These are phyloP conservation scores for Pristionchus fissidentatus DNA, from an alignment of 2,888 invertebrate species.

Conservation along the genomic window DNA sequence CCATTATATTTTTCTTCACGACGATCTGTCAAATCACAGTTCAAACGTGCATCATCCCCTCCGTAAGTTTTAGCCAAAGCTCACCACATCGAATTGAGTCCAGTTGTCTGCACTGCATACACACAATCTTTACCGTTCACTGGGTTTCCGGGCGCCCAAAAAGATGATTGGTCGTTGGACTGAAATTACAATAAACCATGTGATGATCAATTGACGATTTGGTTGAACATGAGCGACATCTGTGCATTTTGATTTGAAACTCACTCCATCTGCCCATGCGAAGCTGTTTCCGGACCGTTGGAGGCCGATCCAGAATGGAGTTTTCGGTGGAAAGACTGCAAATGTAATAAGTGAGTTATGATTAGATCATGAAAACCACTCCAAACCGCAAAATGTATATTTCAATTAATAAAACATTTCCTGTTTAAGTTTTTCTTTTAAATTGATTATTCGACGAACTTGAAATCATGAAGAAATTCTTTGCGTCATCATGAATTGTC, in stretches of 20 bases:
- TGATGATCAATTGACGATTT: no score
- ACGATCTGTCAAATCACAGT: no score
- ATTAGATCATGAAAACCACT: no score
- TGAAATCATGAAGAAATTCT: slow-evolving; percentile 13
- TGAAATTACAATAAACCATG: neutral
- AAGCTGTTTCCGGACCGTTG: neutral
- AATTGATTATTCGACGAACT: no score
- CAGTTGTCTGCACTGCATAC: neutral
- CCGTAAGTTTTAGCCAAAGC: no score
- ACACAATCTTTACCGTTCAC: neutral
- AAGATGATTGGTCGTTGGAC: neutral
- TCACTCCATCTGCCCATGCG: slow-evolving; percentile 14
- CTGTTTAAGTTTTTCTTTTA: neutral
- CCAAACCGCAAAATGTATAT: no score
- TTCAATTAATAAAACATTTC: neutral
- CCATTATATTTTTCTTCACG: no score
- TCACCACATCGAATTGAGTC: neutral
- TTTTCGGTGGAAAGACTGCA: neutral
- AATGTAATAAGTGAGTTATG: no score
- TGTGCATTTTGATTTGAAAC: no score
- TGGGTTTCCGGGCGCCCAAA: slow-evolving; percentile 8
- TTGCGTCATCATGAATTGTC: neutral
- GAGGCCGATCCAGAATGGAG: neutral
- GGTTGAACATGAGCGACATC: neutral
- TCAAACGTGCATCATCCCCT: no score